Base-by-base conservation (phyloP, 2,888 invertebrate species). In the Temnothorax unifasciatus region DNA sequence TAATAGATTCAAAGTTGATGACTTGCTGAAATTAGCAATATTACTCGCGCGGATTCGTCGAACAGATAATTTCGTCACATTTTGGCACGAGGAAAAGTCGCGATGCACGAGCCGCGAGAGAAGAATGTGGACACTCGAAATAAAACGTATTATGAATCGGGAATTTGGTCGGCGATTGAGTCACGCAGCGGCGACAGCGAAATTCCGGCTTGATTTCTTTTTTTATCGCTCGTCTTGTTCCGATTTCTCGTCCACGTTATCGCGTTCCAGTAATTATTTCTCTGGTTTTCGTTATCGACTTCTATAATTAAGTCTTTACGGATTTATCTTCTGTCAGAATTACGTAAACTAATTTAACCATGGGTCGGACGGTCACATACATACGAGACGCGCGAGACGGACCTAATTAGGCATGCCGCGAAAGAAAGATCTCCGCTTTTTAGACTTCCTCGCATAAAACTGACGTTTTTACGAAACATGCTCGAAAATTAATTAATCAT, bases 301-400 rank as follows among this genome's bases (percentile, higher is more conserved):
- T 74, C 85, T 87, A 89, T 89, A 89, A 90, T 90, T 90, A 89
- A 90, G 85, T 75, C 83, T 76, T 83, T 83, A 59, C 76, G 74
- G n/a, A 79, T 84, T 89, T 89, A 90, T 90, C 90, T 87, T 63
- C 52, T 82, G 82, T 69, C 82, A 61, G 83, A 83, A 88, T 90
- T 90, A 89, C 88, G 86, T 86, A 88, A 90, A 89, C 61, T 81
- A 84, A 84, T 87, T 85, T 74, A 82, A 69, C 57, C 57, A 47
- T 81, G 34, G 64, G n/a, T 41, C 52, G 34, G 41, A 29, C 47
- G 63, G 34, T 63, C 63, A 41, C 21, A 54, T 29, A 68, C 29
- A 15, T 52, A 29, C 8, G 15, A 52, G 44, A 69, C 3, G 34
- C 44, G 44, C 54, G 38, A 81, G 21, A 41, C 11, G 64, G 13